Evolutionary conservation across 2,888 invertebrate species (phyloP).

Genomic region (Boloria selene): DNA sequence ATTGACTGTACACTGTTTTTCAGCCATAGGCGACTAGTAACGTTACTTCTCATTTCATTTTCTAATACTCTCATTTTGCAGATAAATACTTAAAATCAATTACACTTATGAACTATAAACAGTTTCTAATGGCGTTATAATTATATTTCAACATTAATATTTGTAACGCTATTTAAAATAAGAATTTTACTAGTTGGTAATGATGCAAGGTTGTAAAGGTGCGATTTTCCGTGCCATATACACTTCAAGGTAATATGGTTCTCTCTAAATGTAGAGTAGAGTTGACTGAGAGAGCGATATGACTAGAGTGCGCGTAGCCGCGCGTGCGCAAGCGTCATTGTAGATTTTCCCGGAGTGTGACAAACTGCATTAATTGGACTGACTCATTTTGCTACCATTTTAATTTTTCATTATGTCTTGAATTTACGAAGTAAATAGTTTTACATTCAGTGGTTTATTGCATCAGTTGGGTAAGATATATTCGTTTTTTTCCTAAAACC

Average conservation of each 20-base stretch:
- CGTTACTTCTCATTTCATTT: too few relatives aligned
- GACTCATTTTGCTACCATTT: slow-evolving; percentile 27
- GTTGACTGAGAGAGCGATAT: slow-evolving; percentile 30
- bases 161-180: slow-evolving; percentile 2
- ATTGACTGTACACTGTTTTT: too few relatives aligned
- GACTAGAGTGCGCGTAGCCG: slow-evolving; percentile 29
- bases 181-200: not conserved
- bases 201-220: slow-evolving; percentile 47
- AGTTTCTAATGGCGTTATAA: too few relatives aligned
- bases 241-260: slow-evolving; percentile 31
- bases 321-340: slow-evolving; percentile 40
- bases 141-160: not conserved
- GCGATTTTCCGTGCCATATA: slow-evolving; percentile 56
- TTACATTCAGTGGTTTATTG: slow-evolving; percentile 6
- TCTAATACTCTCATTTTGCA: too few relatives aligned
- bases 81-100: too few relatives aligned
- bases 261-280: slow-evolving; percentile 40
- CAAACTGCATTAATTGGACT: slow-evolving; percentile 35
- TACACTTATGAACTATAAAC: too few relatives aligned
- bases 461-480: slow-evolving; percentile 15
- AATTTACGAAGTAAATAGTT: slow-evolving; percentile 22
- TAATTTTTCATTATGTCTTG: slow-evolving; percentile 34
- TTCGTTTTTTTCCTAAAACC: not conserved
- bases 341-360: slow-evolving; percentile 44
- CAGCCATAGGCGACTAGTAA: too few relatives aligned